Base-by-base conservation (phyloP, 2,113 vertebrate genomes). In the Ceratotherium simum region DNA sequence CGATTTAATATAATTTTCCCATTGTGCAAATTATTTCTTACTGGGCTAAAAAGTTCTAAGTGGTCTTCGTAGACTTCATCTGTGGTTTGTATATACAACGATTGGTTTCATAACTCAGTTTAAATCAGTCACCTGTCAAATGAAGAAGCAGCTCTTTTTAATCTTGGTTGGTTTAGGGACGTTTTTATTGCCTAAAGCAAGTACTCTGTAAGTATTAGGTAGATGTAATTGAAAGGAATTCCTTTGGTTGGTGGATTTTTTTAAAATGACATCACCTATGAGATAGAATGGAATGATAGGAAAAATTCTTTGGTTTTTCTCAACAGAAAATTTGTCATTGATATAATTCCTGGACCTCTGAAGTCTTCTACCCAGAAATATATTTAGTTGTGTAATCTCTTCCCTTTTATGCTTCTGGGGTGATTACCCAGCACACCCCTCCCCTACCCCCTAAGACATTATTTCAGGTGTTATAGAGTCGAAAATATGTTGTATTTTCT, bases 241-340 rank as follows among this genome's bases (percentile, higher is more conserved):
- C 23, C 91, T 97, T 70, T 81, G 69, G 70, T 91, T 97, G 88
- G 78, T 86, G 58, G 12, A 51, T 93, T 97, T 97, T 94, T 73
- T 0, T 17, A 56, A 96, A 97, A 58, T 84, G 81, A 84, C 70
- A 20, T 97, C 80, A 72, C 58, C 8, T 60, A 29, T 48, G 65
- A 76, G 46, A 54, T 73, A 39, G 62, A 82, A 64, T 93, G 91
- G n/a, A 93, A 3, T 94, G 78, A 70, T 58, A 72, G 42, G n/a
- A 70, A 90, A 56, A 51, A 80, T 39, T 78, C 1, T 58, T 29
- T 60, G 42, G 48, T 60, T 86, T 80, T 69, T 62, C 72, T 88
- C 29, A 69, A 69, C 23, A 91, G 78, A 95, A 25, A 91, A 70
- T 62, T 80, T 93, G 75, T 64, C 12, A 9, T 58, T 79, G 9